Conservation (phyloP, 2,113 vertebrate species). For the Melanerpes formicivorus region DNA sequence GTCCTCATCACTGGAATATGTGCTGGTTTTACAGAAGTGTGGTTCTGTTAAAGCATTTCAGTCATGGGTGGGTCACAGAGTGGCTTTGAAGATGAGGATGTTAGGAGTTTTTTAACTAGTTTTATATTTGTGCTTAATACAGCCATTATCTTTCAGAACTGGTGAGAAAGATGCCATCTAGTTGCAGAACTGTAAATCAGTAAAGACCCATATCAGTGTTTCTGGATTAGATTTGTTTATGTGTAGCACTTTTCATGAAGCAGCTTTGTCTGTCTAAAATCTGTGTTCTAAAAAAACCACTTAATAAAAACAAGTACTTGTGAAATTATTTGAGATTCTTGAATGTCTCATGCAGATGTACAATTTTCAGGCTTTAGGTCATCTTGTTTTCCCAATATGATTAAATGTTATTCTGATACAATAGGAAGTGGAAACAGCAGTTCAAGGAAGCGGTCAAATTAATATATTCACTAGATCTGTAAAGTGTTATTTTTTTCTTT, state of each 20-base stretch:
- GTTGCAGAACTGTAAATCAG: not conserved
- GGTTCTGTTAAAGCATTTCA: not conserved
- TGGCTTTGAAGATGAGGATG: not conserved
- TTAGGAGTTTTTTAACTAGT: not conserved
- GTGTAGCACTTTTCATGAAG: not conserved
- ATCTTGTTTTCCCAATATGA: not conserved
- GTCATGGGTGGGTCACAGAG: not conserved
- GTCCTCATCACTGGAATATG: too few relatives aligned
- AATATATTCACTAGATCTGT: not conserved
- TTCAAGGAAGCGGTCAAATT: not conserved
- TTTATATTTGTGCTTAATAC: not conserved
- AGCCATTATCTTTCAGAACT: not conserved
- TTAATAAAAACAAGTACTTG: not conserved
- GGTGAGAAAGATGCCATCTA: not conserved
- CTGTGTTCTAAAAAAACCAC: not conserved
- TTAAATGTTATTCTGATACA: not conserved
- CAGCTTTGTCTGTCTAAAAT: not conserved
- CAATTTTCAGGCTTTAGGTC: not conserved
- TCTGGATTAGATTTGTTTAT: not conserved
- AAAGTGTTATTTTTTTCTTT: fast-evolving
- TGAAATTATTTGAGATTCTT: not conserved
- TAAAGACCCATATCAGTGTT: not conserved
- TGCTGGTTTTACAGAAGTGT: not conserved
- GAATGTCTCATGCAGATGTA: not conserved
- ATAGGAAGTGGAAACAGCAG: not conserved